Evolutionary conservation across 53 echinoderm and acorn worm species (phyloP), one percentile per base, ranked within the genome.

Genomic region (Mesocentrotus franciscanus): DNA sequence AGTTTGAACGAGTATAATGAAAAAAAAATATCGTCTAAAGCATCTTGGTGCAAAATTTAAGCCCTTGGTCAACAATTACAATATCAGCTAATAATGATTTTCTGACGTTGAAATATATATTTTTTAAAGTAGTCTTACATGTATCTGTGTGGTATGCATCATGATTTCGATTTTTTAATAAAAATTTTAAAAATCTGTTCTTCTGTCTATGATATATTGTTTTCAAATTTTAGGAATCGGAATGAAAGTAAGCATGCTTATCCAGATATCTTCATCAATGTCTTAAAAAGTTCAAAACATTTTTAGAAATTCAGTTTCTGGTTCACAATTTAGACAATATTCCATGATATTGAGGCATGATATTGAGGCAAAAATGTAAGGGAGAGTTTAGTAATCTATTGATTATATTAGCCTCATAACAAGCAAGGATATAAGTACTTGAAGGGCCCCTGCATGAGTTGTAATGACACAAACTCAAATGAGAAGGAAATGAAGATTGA

Each of bases 401-500:
- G 33, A 78, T 78, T 78, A 34, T 34, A 78, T 78, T 78, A 78
- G 78, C 78, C 12, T 78, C 34, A 16, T 78, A 34, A 14, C 78
- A 32, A 13, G 12, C 33, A n/a, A 78, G 35, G 33, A 33, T 34
- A 4, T 78, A 75, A 22, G 26, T 27, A 56, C 29, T 87, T 57
- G 58, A 87, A 87, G 34, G 29, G 58, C 22, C 58, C 87, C 58
- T 58, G 87, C 55, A 33, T 87, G 59, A 87, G 27, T 10, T 10
- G 57, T 10, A 87, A 87, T 87, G 87, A 87, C 87, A 87, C 87
- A 57, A 56, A 27, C 58, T 87, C 26, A 27, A 58, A 87, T 6
- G 14, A 87, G 87, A 87, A n/a, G 87, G 87, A 87, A 87, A 87
- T 87, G 56, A 58, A 87, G 87, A 87, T 87, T 87, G 87, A 87